These are phyloP conservation scores for Chrysolina americana DNA, from an alignment of 2,888 invertebrate genomes.

Conservation along the genomic window DNA sequence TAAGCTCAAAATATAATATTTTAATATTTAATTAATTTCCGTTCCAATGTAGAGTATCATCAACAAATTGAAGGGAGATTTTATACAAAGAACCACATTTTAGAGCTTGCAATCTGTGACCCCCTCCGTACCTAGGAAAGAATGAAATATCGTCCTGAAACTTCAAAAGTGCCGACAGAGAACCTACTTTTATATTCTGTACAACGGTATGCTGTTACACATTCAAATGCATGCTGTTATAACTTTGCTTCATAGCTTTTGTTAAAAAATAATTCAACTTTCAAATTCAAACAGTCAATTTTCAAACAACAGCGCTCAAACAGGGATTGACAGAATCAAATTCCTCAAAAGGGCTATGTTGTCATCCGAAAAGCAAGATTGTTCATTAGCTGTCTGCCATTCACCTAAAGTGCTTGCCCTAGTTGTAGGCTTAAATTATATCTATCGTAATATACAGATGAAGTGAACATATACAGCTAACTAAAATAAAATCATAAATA, in stretches of 20 bases:
- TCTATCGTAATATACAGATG: slow-evolving; percentile 54
- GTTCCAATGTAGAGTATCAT: not conserved
- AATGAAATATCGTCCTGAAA: too few species aligned
- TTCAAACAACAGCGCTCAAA: slow-evolving; percentile 1
- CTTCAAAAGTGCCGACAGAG: too few species aligned
- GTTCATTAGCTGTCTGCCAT: slow-evolving; percentile 8
- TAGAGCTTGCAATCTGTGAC: too few species aligned
- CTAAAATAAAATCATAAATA: slow-evolving; percentile 55
- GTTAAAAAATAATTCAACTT: slow-evolving; percentile 7
- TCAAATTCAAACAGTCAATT: slow-evolving; percentile 22
- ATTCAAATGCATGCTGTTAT: too few species aligned
- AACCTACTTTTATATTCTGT: too few species aligned
- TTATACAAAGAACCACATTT: not conserved
- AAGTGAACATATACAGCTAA: slow-evolving; percentile 46
- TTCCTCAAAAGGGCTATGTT: not conserved
- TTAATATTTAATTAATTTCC: not conserved
- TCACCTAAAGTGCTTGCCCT: slow-evolving; percentile 23
- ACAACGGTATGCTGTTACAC: too few species aligned
- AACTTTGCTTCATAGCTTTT: not conserved
- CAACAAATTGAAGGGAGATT: not conserved
- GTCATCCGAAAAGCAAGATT: slow-evolving; percentile 6
- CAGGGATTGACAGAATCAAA: not conserved
- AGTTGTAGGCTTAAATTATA: slow-evolving; percentile 46
- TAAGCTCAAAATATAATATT: not conserved
- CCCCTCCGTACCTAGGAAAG: too few species aligned